These are phyloP conservation scores for Pithys albifrons DNA, from an alignment of 2,113 vertebrate species.

Conservation along the genomic window DNA sequence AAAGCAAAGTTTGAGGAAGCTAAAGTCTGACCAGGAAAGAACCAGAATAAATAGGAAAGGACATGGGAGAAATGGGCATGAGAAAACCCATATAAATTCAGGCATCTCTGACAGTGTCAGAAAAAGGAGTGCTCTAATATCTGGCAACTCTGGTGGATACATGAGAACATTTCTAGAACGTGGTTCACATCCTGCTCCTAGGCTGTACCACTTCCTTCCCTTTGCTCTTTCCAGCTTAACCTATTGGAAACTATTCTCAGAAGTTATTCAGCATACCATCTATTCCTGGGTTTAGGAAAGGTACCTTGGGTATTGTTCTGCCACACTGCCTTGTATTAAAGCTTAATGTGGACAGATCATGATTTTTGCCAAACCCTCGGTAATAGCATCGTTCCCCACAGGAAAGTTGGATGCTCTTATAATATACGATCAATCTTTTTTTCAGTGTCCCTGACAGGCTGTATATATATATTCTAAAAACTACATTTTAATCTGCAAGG, in stretches of 20 bases:
- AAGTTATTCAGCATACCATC: background rate
- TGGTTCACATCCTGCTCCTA: background rate
- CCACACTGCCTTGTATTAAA: background rate
- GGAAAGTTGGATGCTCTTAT: background rate
- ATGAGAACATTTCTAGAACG: background rate
- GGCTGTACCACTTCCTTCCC: background rate
- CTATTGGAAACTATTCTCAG: background rate
- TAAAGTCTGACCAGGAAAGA: background rate
- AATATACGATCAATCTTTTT: background rate
- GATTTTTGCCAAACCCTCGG: background rate
- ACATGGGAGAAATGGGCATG: background rate
- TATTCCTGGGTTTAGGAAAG: background rate
- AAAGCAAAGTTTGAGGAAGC: background rate
- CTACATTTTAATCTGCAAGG: background rate
- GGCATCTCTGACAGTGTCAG: background rate
- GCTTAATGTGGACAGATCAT: background rate
- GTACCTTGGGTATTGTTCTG: background rate
- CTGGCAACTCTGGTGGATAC: background rate
- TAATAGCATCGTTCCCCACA: background rate
- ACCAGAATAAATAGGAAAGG: background rate
- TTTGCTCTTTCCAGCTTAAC: background rate
- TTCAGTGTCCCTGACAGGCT: background rate
- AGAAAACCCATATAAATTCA: background rate
- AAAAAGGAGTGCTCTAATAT: background rate
- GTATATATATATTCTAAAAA: background rate